Evolutionary conservation across 2,113 vertebrate species (phyloP).

Genomic region (Hippocampus zosterae): DNA sequence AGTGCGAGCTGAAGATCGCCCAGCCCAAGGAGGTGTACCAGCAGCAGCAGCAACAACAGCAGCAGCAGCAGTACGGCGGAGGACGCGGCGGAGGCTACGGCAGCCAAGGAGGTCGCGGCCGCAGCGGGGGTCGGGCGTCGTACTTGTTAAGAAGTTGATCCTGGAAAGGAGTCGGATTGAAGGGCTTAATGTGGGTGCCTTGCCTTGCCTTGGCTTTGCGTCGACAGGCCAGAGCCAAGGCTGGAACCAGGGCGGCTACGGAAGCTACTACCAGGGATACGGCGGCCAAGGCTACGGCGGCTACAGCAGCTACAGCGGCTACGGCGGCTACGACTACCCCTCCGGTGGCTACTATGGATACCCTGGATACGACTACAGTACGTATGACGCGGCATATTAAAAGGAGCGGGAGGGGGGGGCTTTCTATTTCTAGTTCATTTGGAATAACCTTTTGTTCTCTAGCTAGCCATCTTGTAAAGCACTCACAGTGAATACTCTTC

Average conservation of each 20-base stretch:
- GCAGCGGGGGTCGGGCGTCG: conserved; percentile 68
- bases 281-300: conserved; percentile 74
- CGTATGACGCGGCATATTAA: conserved; percentile 52
- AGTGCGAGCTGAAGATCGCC: conserved; percentile 98
- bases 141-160: too few relatives aligned
- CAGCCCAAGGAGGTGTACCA: conserved; percentile 98
- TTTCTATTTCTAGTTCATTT: too few relatives aligned
- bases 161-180: too few relatives aligned
- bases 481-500: too few relatives aligned
- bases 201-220: not conserved
- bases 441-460: too few relatives aligned
- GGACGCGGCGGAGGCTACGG: conserved; percentile 51
- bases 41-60: conserved; percentile 88
- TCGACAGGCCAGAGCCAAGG: conserved; percentile 86
- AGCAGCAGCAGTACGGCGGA: conserved; percentile 68
- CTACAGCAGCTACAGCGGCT: conserved; percentile 94
- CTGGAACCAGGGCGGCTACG: conserved; percentile 92
- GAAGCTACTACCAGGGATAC: conserved; percentile 82
- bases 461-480: too few relatives aligned
- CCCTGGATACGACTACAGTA: conserved; percentile 96
- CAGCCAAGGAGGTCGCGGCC: conserved; percentile 81
- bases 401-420: too few relatives aligned
- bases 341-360: conserved; percentile 89
- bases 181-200: not conserved
- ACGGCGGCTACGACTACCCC: conserved; percentile 88